A percentile compares a stretch with the other conserved stretches of the same genome.
phyloP scores from a whole-genome alignment of 1,140 invertebrate species.

The Hylaeus volcanicus region DNA sequence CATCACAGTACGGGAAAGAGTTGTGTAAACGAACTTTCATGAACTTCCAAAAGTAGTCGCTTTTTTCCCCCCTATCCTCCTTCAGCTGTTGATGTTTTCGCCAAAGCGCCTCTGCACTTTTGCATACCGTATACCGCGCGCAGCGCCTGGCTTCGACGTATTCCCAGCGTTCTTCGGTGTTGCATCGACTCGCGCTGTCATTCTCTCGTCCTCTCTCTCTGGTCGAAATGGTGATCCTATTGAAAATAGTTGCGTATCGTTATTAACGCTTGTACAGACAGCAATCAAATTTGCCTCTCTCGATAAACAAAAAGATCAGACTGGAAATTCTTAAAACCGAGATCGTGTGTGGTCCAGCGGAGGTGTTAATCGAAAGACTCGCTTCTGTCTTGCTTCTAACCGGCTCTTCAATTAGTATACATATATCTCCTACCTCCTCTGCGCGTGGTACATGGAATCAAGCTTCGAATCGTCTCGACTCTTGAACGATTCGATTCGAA shows the following conservation, averaged over 20 bases:
- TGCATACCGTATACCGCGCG: neutral
- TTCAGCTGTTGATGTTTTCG: constrained; percentile 34
- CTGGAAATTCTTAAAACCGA: constrained; percentile 48
- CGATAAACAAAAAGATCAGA: constrained; percentile 39
- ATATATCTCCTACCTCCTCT: constrained; percentile 59
- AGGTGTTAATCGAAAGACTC: constrained; percentile 78
- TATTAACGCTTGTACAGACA: constrained; percentile 9
- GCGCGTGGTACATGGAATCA: constrained; percentile 19
- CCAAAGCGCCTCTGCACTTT: constrained; percentile 43
- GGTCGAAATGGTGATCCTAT: constrained; percentile 1
- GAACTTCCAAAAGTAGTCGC: constrained; percentile 75
- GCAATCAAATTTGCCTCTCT: constrained; percentile 4
- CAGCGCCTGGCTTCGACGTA: neutral
- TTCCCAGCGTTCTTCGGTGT: neutral
- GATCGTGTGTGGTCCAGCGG: constrained; percentile 74
- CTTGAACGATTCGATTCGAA: neutral
- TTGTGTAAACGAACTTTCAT: constrained; percentile 76
- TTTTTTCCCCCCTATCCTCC: constrained; percentile 44
- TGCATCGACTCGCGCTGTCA: neutral
- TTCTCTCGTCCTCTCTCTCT: neutral
- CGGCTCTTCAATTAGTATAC: constrained; percentile 80
- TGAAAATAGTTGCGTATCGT: neutral
- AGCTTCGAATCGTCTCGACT: neutral
- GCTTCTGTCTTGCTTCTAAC: constrained; percentile 77
- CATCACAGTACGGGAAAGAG: constrained; percentile 73